A percentile compares a stretch with the other conserved stretches of the same genome.
phyloP scores from a whole-genome alignment of 2,113 vertebrate genomes.

The Ailurus styani region DNA sequence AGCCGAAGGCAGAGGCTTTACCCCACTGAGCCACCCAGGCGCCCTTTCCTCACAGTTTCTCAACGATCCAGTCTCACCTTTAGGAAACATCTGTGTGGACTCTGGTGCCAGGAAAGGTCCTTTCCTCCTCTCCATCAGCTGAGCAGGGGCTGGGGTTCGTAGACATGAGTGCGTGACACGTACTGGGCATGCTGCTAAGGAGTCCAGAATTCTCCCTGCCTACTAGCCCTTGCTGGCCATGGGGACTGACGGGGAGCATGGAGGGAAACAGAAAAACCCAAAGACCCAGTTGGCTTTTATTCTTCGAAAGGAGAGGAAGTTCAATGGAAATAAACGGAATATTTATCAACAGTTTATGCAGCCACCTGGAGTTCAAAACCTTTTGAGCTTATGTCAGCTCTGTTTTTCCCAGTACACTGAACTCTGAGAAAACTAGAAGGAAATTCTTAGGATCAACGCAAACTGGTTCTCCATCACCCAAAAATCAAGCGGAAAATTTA shows the following conservation, averaged over 20 bases:
- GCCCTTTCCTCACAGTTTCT: no score
- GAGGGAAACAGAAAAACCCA: conserved; percentile 57
- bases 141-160: conserved; percentile 70
- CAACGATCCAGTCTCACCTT: conserved; percentile 47
- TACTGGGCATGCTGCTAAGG: conserved; percentile 69
- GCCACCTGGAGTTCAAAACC: conserved; percentile 79
- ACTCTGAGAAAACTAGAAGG: conserved; percentile 73
- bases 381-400: conserved; percentile 77
- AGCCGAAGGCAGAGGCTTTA: no score
- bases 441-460: conserved; percentile 77
- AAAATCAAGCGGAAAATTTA: conserved; percentile 71
- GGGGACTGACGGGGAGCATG: neutral
- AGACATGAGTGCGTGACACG: conserved; percentile 73
- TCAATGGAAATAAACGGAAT: conserved; percentile 80
- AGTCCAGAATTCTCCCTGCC: conserved; percentile 71
- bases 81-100: conserved; percentile 73
- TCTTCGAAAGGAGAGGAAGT: conserved; percentile 80
- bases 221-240: conserved; percentile 42
- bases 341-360: conserved; percentile 81
- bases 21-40: no score
- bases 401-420: conserved; percentile 70
- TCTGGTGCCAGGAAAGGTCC: conserved; percentile 26
- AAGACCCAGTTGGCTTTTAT: conserved; percentile 77
- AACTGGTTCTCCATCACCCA: conserved; percentile 77
- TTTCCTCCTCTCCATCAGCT: conserved; percentile 37